Base-by-base conservation (phyloP, 2,113 vertebrate species). In the Vimba vimba region DNA sequence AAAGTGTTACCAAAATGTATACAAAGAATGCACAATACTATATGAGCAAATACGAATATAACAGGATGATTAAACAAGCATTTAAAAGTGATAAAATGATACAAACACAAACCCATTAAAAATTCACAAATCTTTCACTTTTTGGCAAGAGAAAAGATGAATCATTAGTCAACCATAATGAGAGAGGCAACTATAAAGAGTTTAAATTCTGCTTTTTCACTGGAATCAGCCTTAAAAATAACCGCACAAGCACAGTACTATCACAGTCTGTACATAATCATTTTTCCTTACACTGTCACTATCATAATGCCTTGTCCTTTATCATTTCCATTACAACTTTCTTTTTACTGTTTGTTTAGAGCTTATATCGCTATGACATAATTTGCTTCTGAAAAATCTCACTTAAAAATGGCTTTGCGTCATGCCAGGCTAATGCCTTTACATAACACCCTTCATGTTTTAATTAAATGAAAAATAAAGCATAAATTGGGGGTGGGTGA, bases 381-480 rank as follows among this genome's bases (percentile, higher is more conserved):
- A 9, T 43, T 62, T 62, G 12, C 77, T 79, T 60, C 57, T 30
- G 43, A 81, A 45, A 45, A 64, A 81, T 47, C 15, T 81, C n/a
- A 27, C n/a, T 66, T 80, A 66, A 66, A 80, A 66, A 45, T 47
- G 39, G 39, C 59, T 81, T 50, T 79, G 43, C 27, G 0, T 82
- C 88, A 64, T 91, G 85, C 85, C 85, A 84, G 39, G 55, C 57
- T 78, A 88, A 92, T 87, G 74, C 86, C 84, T 90, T 92, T 87
- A 90, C 85, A 85, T 90, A 91, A 92, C 85, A 76, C 86, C 87
- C 77, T 88, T 47, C 59, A 83, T 78, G 84, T 83, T 92, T 88
- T 90, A 88, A 90, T 90, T 86, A 85, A 83, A 78, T 33, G 10
- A 9, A 36, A 81, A 85, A 85, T 12, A 82, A 91, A 85, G 73